Conservation (phyloP, 2,797 vertebrate genomes). For the Odontamblyopus rebecca region DNA sequence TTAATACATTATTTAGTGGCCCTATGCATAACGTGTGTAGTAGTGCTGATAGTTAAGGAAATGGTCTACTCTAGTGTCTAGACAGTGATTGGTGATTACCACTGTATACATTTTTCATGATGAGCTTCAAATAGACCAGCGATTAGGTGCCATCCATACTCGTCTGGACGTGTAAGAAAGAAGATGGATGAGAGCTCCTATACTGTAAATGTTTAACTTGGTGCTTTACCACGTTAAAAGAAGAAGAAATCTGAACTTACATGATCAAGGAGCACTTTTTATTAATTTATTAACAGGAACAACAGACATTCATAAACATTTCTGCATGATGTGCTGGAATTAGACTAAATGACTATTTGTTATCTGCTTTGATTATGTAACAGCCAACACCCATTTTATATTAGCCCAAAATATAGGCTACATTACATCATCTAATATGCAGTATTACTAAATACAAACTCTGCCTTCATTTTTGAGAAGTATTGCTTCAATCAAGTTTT, state of each 20-base stretch:
- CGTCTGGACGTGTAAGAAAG: not conserved
- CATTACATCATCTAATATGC: too few relatives aligned
- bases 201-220: not conserved
- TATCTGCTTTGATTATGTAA: not conserved
- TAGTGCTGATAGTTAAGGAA: not conserved
- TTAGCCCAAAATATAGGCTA: too few relatives aligned
- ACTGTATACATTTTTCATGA: conserved; percentile 3
- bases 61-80: not conserved
- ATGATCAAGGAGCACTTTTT: not conserved
- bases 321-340: too few relatives aligned
- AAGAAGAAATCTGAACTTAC: not conserved
- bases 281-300: not conserved
- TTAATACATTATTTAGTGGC: not conserved
- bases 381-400: not conserved
- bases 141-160: conserved; percentile 8
- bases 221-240: not conserved
- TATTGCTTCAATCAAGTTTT: not conserved
- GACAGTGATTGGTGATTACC: conserved; percentile 10
- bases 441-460: too few relatives aligned
- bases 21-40: not conserved
- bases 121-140: conserved; percentile 4
- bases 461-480: too few relatives aligned
- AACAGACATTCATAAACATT: too few relatives aligned
- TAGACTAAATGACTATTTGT: too few relatives aligned
- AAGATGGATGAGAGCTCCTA: not conserved